Conservation (phyloP, 2,113 vertebrate genomes). For the Lasiurus cinereus region DNA sequence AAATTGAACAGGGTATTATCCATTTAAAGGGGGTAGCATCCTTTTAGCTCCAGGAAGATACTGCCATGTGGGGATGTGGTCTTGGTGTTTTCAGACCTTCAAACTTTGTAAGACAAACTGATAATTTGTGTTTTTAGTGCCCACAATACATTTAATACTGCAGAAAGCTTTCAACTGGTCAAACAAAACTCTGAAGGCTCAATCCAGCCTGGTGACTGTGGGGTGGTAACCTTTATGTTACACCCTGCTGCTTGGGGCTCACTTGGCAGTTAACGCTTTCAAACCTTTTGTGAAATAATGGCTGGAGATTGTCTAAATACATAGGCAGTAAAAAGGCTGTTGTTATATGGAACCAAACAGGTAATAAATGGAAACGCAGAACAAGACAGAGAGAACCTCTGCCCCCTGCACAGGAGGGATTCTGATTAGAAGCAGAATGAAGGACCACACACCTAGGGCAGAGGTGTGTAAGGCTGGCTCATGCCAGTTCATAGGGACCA, state of each 20-base stretch:
- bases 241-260: neutral
- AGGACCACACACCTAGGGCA: rapidly evolving
- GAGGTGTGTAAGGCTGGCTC: neutral
- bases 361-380: neutral
- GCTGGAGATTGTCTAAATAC: neutral
- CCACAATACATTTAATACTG: constrained; percentile 75
- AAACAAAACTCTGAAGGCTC: constrained; percentile 26
- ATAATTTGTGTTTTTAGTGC: constrained; percentile 71
- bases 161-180: constrained; percentile 64
- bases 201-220: neutral
- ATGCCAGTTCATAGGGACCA: neutral
- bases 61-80: neutral
- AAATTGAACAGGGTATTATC: rapidly evolving
- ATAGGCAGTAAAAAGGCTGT: neutral
- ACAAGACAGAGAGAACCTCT: neutral
- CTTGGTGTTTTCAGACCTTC: constrained; percentile 65
- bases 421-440: neutral
- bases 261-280: neutral
- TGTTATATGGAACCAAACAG: neutral
- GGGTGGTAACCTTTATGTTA: neutral
- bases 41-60: neutral
- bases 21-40: neutral
- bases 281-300: constrained; percentile 36
- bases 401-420: neutral
- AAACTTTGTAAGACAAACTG: constrained; percentile 65